phyloP scores from a whole-genome alignment of 2,797 vertebrate genomes.

The Lemur catta region DNA sequence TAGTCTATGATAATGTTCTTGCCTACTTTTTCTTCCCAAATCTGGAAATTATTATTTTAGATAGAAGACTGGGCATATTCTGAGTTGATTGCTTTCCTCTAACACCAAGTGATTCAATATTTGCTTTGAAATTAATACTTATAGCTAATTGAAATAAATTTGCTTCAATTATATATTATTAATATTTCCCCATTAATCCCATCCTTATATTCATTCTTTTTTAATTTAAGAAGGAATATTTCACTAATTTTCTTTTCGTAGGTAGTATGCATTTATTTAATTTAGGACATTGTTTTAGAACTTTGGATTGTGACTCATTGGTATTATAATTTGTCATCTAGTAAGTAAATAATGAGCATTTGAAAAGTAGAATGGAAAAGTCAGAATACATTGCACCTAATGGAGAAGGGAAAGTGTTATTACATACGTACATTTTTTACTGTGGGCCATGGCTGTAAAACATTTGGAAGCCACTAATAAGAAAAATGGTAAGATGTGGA shows the following conservation, averaged over 20 bases:
- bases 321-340: neutral
- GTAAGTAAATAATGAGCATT: neutral
- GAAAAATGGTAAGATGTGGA: neutral
- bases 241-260: slow-evolving; percentile 19
- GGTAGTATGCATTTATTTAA: neutral
- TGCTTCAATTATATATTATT: neutral
- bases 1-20: neutral
- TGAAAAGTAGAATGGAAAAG: neutral
- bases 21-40: neutral
- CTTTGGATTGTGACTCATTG: neutral
- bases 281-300: neutral
- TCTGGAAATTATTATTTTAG: slow-evolving; percentile 36
- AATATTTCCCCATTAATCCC: neutral
- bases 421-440: neutral
- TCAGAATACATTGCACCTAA: neutral
- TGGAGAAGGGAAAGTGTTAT: neutral
- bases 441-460: neutral
- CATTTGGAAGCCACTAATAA: neutral
- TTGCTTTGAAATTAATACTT: slow-evolving; percentile 39
- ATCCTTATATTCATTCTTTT: neutral
- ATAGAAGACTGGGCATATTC: neutral
- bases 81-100: slow-evolving; percentile 7
- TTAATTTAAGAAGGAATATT: neutral
- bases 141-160: slow-evolving; percentile 8
- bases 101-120: neutral